Evolutionary conservation across 2,113 vertebrate species (phyloP).

Genomic region (Cyprinus carpio): DNA sequence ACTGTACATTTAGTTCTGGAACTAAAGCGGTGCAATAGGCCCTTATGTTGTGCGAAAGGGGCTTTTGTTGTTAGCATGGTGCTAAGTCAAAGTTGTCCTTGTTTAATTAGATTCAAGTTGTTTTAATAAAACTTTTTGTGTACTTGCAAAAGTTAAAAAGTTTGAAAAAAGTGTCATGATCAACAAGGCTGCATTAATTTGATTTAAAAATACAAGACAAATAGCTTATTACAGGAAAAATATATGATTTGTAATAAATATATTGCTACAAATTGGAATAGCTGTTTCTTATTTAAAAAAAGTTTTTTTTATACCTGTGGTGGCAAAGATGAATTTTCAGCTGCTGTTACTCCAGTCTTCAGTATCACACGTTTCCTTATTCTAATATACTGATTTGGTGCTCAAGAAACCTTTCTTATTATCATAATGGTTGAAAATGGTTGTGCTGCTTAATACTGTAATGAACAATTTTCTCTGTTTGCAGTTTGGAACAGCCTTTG

Average conservation of each 20-base stretch:
- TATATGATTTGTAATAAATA: background rate
- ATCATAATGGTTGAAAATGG: background rate
- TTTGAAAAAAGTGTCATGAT: no score
- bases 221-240: background rate
- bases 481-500: no score
- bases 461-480: no score
- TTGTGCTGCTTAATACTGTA: no score
- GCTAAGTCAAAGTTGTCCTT: background rate
- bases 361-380: no score
- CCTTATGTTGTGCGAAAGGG: no score
- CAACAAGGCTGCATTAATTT: background rate
- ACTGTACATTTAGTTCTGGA: no score
- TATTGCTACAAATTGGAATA: background rate
- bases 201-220: background rate
- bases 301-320: background rate
- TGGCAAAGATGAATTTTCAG: background rate
- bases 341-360: background rate
- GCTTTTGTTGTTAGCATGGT: background rate
- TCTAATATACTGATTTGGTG: no score
- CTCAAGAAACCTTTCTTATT: background rate
- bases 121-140: no score
- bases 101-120: background rate
- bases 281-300: background rate
- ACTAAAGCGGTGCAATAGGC: no score
- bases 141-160: no score